Percentiles rank a stretch among this genome's conserved stretches.
These are phyloP conservation scores for Gallinago media DNA, from an alignment of 2,113 vertebrate species.

Conservation along the genomic window DNA sequence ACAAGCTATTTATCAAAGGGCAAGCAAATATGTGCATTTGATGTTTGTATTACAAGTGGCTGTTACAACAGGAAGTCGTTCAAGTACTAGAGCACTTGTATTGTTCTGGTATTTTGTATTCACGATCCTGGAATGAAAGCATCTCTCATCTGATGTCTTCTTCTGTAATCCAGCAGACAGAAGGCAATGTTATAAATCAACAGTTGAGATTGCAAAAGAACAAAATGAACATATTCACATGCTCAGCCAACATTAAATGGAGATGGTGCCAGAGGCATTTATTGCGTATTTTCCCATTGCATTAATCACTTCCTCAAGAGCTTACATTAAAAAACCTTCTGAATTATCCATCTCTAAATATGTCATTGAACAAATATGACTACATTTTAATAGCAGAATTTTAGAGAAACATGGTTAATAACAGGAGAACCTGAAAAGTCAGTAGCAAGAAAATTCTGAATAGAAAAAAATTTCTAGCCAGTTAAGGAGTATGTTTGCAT, in stretches of 20 bases:
- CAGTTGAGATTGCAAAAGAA: not conserved
- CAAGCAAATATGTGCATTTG: not conserved
- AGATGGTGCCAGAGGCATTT: not conserved
- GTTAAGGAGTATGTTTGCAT: not conserved
- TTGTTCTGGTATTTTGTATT: not conserved
- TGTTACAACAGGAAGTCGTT: not conserved
- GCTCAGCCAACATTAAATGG: not conserved
- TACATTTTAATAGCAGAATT: not conserved
- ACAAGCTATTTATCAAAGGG: not conserved
- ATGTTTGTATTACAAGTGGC: not conserved
- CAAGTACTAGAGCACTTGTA: not conserved
- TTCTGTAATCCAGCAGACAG: not conserved
- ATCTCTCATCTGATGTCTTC: not conserved
- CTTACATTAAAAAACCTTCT: not conserved
- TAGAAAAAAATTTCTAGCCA: not conserved
- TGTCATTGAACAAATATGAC: not conserved
- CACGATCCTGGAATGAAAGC: not conserved
- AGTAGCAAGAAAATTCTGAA: not conserved
- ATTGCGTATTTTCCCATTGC: not conserved
- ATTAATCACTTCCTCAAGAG: conserved; percentile 14
- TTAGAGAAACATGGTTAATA: not conserved
- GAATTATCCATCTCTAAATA: not conserved
- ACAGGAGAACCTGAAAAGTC: not conserved
- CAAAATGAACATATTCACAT: not conserved
- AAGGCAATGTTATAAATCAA: not conserved